Evolutionary conservation across 2,797 vertebrate species (phyloP).

Genomic region (Platalea minor): DNA sequence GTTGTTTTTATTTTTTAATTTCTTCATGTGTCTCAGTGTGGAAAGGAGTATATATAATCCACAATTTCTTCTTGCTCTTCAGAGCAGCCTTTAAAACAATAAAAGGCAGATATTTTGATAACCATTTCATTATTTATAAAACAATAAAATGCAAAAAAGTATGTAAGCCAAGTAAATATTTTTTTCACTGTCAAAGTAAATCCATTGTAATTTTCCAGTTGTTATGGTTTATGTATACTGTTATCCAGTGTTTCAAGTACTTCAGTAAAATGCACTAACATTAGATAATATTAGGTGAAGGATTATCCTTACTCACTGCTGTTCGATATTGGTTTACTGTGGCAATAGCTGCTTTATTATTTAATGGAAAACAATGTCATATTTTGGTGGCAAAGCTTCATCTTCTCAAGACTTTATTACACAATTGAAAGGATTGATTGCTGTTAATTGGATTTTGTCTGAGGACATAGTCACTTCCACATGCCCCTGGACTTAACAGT

Average conservation of each 20-base stretch:
- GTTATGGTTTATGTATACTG: neutral
- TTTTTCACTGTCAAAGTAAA: neutral
- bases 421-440: constrained; percentile 42
- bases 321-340: constrained; percentile 35
- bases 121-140: neutral
- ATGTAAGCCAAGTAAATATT: neutral
- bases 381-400: neutral
- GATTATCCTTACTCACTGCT: neutral
- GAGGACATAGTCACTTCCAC: neutral
- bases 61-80: neutral
- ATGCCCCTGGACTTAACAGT: neutral
- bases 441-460: constrained; percentile 37
- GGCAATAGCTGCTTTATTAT: constrained; percentile 40
- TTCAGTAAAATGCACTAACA: neutral
- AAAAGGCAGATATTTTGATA: neutral
- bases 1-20: neutral
- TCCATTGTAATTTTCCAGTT: neutral
- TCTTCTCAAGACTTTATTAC: constrained; percentile 37
- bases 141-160: neutral
- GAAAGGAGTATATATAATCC: neutral
- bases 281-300: neutral
- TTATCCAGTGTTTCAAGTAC: neutral
- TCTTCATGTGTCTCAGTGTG: neutral
- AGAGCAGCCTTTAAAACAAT: neutral
- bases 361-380: constrained; percentile 47